Conservation (phyloP, 2,888 invertebrate species). For the Dryomyza anilis region DNA sequence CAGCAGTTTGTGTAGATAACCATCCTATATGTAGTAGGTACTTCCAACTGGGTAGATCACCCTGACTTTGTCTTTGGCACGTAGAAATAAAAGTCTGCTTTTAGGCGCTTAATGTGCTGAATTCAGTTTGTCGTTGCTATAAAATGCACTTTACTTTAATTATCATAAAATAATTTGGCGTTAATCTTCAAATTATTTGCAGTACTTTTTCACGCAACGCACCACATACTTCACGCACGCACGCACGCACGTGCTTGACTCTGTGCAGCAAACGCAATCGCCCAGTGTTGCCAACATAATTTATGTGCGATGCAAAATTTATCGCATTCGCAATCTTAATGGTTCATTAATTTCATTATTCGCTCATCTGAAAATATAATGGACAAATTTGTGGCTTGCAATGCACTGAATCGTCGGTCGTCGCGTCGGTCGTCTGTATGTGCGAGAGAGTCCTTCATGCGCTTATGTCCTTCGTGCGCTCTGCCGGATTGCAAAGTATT, state of each 20-base stretch:
- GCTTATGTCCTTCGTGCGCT: conserved; percentile 12
- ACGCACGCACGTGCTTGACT: background rate
- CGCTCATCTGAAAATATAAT: conserved; percentile 44
- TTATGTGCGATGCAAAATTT: conserved; percentile 54
- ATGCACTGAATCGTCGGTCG: conserved; percentile 38
- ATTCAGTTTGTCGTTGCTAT: too few species aligned
- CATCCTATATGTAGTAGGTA: too few species aligned
- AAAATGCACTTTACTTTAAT: too few species aligned
- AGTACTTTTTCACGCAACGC: background rate
- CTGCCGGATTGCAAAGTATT: background rate
- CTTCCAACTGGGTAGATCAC: too few species aligned
- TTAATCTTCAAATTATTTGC: too few species aligned
- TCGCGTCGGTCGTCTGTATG: conserved; percentile 31
- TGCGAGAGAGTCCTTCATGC: conserved; percentile 25
- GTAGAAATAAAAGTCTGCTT: too few species aligned
- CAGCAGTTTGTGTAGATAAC: too few species aligned
- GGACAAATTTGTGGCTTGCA: conserved; percentile 40
- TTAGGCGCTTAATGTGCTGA: too few species aligned
- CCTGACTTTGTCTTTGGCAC: too few species aligned
- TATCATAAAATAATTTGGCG: too few species aligned
- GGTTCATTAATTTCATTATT: conserved; percentile 60
- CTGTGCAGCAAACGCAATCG: background rate
- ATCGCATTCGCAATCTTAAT: conserved; percentile 56
- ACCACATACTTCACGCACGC: background rate
- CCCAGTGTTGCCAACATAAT: conserved; percentile 42